Percentiles rank a stretch among this genome's conserved stretches.
These are phyloP conservation scores for Gymnosoma rotundatum DNA, from an alignment of 2,888 invertebrate species.

Conservation along the genomic window DNA sequence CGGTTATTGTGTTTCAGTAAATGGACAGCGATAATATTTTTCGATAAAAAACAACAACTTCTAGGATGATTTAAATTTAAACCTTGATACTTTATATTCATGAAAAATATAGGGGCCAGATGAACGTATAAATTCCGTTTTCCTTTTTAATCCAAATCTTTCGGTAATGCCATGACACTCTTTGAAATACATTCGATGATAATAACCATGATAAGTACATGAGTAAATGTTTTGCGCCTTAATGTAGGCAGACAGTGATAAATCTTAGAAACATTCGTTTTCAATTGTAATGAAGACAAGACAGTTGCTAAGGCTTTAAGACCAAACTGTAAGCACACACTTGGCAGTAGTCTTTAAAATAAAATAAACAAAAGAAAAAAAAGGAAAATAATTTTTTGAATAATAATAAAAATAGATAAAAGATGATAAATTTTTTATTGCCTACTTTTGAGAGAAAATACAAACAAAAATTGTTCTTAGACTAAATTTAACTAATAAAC, in stretches of 20 bases:
- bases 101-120: no score
- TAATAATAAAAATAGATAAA: neutral
- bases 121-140: no score
- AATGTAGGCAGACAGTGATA: constrained; percentile 29
- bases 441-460: neutral
- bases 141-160: no score
- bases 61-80: no score
- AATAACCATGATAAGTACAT: no score
- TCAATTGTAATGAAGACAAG: neutral
- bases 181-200: no score
- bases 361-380: neutral
- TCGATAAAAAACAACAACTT: no score
- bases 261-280: neutral
- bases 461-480: neutral
- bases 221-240: neutral
- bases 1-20: no score
- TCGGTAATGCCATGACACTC: no score
- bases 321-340: constrained; percentile 46
- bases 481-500: neutral
- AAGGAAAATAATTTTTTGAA: no score
- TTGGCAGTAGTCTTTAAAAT: neutral
- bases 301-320: constrained; percentile 2
- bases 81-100: no score
- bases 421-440: constrained; percentile 6
- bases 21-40: no score